Conservation (phyloP, 2,797 vertebrate species). For the Hippoglossus hippoglossus region DNA sequence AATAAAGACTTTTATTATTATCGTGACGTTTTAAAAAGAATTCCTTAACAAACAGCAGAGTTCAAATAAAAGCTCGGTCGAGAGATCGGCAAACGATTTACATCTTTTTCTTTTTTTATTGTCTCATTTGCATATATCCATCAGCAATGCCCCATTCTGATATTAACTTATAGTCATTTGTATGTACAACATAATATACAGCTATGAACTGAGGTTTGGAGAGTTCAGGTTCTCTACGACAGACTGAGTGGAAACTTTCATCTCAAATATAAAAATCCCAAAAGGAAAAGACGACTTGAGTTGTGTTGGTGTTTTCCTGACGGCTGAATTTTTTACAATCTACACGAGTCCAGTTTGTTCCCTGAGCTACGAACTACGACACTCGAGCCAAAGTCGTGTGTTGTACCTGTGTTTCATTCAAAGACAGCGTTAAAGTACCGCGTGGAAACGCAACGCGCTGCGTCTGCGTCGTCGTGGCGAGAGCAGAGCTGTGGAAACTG, state of each 20-base stretch:
- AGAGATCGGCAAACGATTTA: constrained; percentile 68
- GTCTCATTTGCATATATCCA: constrained; percentile 70
- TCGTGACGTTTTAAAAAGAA: constrained; percentile 29
- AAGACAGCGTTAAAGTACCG: background rate
- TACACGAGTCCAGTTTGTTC: constrained; percentile 73
- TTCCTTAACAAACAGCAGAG: constrained; percentile 59
- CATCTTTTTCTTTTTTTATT: constrained; percentile 31
- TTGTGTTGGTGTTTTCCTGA: constrained; percentile 41
- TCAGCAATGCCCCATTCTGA: constrained; percentile 74
- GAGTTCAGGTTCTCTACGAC: constrained; percentile 20
- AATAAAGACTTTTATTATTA: constrained; percentile 62
- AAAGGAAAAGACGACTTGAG: constrained; percentile 8
- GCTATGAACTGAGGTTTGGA: constrained; percentile 61
- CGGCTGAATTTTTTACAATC: constrained; percentile 64
- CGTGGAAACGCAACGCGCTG: background rate
- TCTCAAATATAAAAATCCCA: background rate
- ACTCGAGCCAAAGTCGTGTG: constrained; percentile 27
- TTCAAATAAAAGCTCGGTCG: constrained; percentile 56
- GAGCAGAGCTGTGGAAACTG: no score
- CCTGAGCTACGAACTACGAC: constrained; percentile 77
- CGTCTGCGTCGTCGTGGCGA: no score
- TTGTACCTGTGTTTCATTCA: constrained; percentile 12
- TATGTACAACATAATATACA: constrained; percentile 74
- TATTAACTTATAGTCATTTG: constrained; percentile 69
- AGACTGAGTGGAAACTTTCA: no score